Evolutionary conservation across 2,113 vertebrate genomes (phyloP), one percentile per base, ranked within the genome.

Genomic region (Syrmaticus mikado): DNA sequence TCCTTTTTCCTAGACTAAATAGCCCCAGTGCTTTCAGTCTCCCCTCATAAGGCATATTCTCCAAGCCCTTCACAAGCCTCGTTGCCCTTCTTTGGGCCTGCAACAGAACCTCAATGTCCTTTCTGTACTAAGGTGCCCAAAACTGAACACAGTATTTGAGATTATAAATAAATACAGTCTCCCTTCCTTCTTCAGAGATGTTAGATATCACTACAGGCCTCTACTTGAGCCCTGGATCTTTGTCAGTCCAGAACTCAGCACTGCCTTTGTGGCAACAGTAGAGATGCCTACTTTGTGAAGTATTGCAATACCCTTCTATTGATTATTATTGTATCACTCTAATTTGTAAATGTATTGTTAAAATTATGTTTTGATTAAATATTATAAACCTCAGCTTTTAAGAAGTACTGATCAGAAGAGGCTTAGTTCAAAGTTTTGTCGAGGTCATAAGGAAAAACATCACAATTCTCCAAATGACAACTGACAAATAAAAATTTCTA

Each of bases 101-200:
- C 41, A 16, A 15, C 41, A 17, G 41, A 43, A 45, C 18, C 43
- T 45, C 43, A 8, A 45, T 45, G 43, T 45, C 17, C 8, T 45
- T 45, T 45, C 43, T 45, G 43, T 18, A 9, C 18, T 45, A 18
- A 45, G 18, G 43, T 45, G 43, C 43, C 43, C 43, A 45, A 45
- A 19, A 45, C 43, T 45, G 43, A 45, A 45, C 43, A 45, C 43
- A 19, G 43, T 18, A 45, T 8, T 45, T 45, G 9, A 46, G 20
- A 5, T 46, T 20, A 5, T 46, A 46, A 46, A 46, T 46, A 46
- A 72, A 40, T 32, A 12, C 8, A 79, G 13, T 13, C 20, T 74
- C 36, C 9, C 15, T 64, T 77, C 19, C 18, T 5, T 65, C 89
- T 76, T 65, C 0, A 0, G 48, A 36, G 24, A 8, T 2, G 1